Base-by-base conservation (phyloP, 2,888 invertebrate genomes). In the Tetrapedia diversipes region DNA sequence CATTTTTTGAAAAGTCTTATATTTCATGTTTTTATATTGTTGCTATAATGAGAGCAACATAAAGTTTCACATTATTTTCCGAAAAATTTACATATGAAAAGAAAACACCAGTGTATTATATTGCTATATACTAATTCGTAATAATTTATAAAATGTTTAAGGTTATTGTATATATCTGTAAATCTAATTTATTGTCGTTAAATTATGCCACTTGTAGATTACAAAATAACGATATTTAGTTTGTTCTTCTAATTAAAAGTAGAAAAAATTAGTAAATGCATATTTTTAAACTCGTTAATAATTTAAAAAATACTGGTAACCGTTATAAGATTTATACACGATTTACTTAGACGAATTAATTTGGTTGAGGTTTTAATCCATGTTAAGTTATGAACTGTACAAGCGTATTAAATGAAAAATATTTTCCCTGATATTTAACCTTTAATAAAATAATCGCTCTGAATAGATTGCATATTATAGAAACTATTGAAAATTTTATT, bases 31-130 rank as follows among this genome's bases (percentile, higher is more conserved):
- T 77, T 75, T 77, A 69, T 72, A 59, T 72, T 63, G 43, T 63
- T 72, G 51, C 45, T 19, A 39, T 19, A 49, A 37, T 22, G 29
- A 60, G 24, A 11, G 27, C 39, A 7, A 53, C n/a, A 45, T 32
- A 61, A 54, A 54, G 27, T 66, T 60, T 69, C 43, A 34, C 45
- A 70, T 76, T 76, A 70, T 76, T 76, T 70, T 77, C 76, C 49
- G 65, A 76, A 16, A 56, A 66, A 77, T 76, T 69, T 77, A 65
- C 49, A 76, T 27, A 49, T 37, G n/a, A 43, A 59, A 57, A 65
- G 27, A 19, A 45, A 41, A 74, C 19, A 57, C 64, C 70, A 59
- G 59, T 74, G 57, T 74, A 61, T 24, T 41, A 34, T 59, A 59
- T 47, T 49, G 67, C 61, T 53, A 67, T 76, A 56, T 72, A 67